Evolutionary conservation across 2,797 vertebrate species (phyloP), one percentile per base, ranked within the genome.

Genomic region (Poeciliopsis presidionis): DNA sequence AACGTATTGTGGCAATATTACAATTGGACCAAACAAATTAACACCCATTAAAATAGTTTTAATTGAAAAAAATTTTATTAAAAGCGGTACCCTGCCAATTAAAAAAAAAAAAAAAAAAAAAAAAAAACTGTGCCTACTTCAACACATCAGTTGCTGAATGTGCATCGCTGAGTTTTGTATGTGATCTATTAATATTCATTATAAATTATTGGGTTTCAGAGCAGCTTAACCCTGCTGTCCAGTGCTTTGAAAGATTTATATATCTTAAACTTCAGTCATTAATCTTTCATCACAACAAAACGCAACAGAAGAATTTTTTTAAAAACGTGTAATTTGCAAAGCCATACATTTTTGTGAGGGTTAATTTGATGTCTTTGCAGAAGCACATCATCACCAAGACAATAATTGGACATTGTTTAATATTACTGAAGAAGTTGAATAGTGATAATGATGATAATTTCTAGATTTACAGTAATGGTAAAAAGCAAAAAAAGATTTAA

Each of bases 221-320:
- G 84, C 78, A 82, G 84, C 92, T 94, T 91, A 94, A 91, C 88
- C 82, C 81, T 20, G 84, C 81, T 20, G 84, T 78, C 79, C 74
- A 74, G 80, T 73, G 76, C 73, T 79, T 81, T 94, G 79, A 93
- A 94, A 93, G 85, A 94, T 94, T 90, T 72, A 95, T 93, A 81
- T 9, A 61, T 83, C 69, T 90, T 93, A 90, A 94, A 93, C 76
- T 88, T 76, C 72, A 88, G 85, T 77, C 85, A 91, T 93, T 83
- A 90, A 94, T 95, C 86, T 92, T 93, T 94, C 75, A 94, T 63
- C 25, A 80, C 46, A 84, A 90, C 87, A 82, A 72, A 79, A 47
- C 81, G 80, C 81, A 84, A 78, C 55, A 83, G 83, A 45, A 90
- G 70, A 70, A 78, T 83, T 75, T 84, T 84, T 33, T 55, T 51